A percentile compares a stretch with the other conserved stretches of the same genome.
phyloP scores from a whole-genome alignment of 2,113 vertebrate species.

The Mustelus asterias region DNA sequence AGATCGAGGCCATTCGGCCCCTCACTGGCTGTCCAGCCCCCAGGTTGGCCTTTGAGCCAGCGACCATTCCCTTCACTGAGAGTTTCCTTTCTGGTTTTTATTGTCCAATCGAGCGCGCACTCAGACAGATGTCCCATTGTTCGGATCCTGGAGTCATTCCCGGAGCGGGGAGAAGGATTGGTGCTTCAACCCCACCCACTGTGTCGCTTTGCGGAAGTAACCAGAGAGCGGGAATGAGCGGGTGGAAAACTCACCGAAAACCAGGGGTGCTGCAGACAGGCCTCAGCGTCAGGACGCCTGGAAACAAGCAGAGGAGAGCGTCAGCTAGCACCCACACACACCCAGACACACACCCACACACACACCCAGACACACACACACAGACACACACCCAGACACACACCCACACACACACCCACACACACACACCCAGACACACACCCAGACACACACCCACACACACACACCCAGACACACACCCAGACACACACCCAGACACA shows the following conservation, averaged over 20 bases:
- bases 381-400: not conserved
- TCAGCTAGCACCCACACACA: not conserved
- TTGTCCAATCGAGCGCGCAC: constrained; percentile 51
- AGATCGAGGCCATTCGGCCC: not conserved
- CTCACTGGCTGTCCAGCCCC: not conserved
- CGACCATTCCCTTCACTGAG: no score
- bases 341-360: no score
- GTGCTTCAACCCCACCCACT: not conserved
- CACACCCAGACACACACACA: not conserved
- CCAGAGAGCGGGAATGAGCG: no score
- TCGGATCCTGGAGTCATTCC: not conserved
- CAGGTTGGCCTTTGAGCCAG: no score
- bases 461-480: no score
- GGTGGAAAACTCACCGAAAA: constrained; percentile 74
- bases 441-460: not conserved
- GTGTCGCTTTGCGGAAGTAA: no score
- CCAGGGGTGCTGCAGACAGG: constrained; percentile 90
- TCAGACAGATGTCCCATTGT: not conserved
- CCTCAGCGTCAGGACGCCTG: constrained; percentile 84
- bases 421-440: not conserved
- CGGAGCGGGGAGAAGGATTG: not conserved
- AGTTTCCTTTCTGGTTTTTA: constrained; percentile 46
- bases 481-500: no score
- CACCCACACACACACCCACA: no score
- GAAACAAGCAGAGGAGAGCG: constrained; percentile 35